A percentile compares a stretch with the other conserved stretches of the same genome.
phyloP scores from a whole-genome alignment of 2,797 vertebrate genomes.

The Choloepus didactylus region DNA sequence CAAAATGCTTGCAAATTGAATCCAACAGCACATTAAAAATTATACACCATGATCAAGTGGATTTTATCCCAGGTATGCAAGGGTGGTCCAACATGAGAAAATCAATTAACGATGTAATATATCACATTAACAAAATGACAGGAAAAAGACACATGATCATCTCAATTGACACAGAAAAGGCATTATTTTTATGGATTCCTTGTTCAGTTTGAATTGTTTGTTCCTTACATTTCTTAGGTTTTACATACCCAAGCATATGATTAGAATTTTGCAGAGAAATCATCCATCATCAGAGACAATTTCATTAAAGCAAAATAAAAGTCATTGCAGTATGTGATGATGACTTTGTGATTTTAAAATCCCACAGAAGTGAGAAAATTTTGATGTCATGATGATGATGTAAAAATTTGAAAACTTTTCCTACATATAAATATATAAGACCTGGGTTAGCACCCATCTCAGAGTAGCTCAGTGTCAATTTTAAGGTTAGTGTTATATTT shows the following conservation, averaged over 20 bases:
- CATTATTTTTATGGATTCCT: slow-evolving; percentile 42
- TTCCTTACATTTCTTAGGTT: not conserved
- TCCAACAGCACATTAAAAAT: too few species aligned
- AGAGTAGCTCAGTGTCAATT: slow-evolving; percentile 1
- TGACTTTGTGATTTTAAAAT: slow-evolving; percentile 52
- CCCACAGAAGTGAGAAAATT: slow-evolving; percentile 36
- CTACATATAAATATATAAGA: slow-evolving; percentile 38
- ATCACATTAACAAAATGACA: too few species aligned
- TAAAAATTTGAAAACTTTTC: slow-evolving; percentile 44
- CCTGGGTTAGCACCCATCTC: slow-evolving; percentile 54
- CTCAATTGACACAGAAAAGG: too few species aligned
- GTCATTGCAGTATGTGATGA: not conserved
- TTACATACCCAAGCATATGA: slow-evolving; percentile 10
- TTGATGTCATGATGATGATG: not conserved
- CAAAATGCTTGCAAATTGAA: too few species aligned
- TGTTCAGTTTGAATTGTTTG: slow-evolving; percentile 20
- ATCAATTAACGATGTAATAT: too few species aligned
- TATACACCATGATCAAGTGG: too few species aligned
- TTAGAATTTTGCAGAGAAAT: slow-evolving; percentile 36
- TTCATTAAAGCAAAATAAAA: slow-evolving; percentile 63
- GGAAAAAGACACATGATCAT: too few species aligned
- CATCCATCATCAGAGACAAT: slow-evolving; percentile 17
- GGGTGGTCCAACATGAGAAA: too few species aligned
- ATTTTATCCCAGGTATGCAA: too few species aligned
- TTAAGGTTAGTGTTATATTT: slow-evolving; percentile 48